A percentile compares a stretch with the other conserved stretches of the same genome.
Conservation (phyloP, 2,113 vertebrate genomes). For the Synchiropus splendidus region DNA sequence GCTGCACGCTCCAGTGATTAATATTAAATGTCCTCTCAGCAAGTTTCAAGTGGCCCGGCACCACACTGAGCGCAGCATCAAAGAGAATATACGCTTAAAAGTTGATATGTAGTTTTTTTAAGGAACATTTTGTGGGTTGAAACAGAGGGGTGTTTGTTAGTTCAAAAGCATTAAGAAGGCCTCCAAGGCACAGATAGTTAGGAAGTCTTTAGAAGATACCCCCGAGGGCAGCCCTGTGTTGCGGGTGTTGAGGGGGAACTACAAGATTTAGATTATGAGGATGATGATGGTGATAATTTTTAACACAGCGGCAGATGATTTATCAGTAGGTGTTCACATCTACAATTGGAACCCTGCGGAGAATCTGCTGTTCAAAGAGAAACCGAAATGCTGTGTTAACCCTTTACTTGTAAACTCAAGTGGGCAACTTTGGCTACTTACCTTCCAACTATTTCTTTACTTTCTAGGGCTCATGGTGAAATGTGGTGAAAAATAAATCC, state of each 20-base stretch:
- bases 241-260: conserved; percentile 22
- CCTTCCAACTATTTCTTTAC: conserved; percentile 1
- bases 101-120: conserved; percentile 33
- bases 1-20: conserved; percentile 35
- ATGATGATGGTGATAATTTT: conserved; percentile 55
- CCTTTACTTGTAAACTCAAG: neutral
- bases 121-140: conserved; percentile 37
- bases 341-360: conserved; percentile 27
- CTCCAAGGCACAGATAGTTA: conserved; percentile 34
- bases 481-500: conserved; percentile 7
- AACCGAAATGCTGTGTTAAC: too few relatives aligned
- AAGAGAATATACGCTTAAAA: conserved; percentile 57
- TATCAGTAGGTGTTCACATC: conserved; percentile 48
- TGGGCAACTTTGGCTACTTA: neutral
- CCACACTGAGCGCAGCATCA: conserved; percentile 56
- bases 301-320: conserved; percentile 41
- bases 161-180: conserved; percentile 57
- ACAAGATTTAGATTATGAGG: conserved; percentile 40
- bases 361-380: conserved; percentile 1
- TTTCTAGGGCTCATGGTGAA: neutral
- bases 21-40: conserved; percentile 57
- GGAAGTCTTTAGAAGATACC: conserved; percentile 33
- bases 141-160: conserved; percentile 53
- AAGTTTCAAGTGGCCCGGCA: conserved; percentile 46
- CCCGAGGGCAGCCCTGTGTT: conserved; percentile 37